A percentile compares a stretch with the other conserved stretches of the same genome.
Evolutionary conservation across 2,113 vertebrate species (phyloP).

Genomic region (Callocephalon fimbriatum): DNA sequence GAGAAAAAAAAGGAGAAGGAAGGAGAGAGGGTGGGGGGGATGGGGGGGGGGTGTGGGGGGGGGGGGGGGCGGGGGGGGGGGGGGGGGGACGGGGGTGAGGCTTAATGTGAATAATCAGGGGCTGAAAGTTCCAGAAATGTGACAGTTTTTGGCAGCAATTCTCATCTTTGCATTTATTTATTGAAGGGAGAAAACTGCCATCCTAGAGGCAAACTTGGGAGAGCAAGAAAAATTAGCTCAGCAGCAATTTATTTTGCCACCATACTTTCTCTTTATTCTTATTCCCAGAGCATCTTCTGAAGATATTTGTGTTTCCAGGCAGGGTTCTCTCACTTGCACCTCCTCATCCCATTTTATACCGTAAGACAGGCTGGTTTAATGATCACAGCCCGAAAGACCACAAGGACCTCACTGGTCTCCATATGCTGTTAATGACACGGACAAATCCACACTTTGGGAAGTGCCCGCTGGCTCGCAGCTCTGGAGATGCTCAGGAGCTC

Average conservation of each 20-base stretch:
- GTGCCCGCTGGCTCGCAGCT: neutral
- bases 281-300: conserved; percentile 53
- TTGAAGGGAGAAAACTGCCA: conserved; percentile 53
- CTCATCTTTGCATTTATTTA: conserved; percentile 70
- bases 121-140: conserved; percentile 72
- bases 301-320: conserved; percentile 53
- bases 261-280: conserved; percentile 34
- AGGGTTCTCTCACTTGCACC: conserved; percentile 1
- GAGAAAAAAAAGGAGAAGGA: no score
- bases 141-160: conserved; percentile 66
- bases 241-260: conserved; percentile 54
- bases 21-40: no score
- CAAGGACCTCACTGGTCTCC: conserved; percentile 33
- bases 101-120: conserved; percentile 70
- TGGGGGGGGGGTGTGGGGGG: no score
- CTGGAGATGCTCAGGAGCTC: conserved; percentile 39
- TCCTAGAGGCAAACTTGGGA: conserved; percentile 56
- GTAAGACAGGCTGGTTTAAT: conserved; percentile 43
- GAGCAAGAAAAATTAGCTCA: conserved; percentile 57
- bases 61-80: no score
- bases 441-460: neutral
- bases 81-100: neutral
- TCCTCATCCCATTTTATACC: neutral
- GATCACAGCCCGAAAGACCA: conserved; percentile 16
- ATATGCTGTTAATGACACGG: neutral